Evolutionary conservation across 2,797 vertebrate genomes (phyloP), one percentile per base, ranked within the genome.

Genomic region (Holocentrus rufus): DNA sequence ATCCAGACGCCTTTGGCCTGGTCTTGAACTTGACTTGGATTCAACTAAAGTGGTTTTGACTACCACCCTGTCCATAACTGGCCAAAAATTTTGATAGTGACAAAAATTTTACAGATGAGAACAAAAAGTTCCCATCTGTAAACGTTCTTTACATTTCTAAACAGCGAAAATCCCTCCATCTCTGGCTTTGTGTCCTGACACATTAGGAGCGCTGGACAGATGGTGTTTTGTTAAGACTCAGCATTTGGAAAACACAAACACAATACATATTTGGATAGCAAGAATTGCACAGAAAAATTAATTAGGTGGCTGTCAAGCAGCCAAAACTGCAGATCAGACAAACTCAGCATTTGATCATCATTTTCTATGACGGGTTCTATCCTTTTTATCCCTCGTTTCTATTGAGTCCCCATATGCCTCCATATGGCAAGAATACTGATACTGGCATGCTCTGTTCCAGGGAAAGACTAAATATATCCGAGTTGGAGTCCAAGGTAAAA

Each of bases 211-310:
- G 67, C 46, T 72, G 65, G 72, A 72, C 78, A 81, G 76, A 80
- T 81, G 81, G 75, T 65, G 53, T 72, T 79, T 72, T 79, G 57
- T 77, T 70, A 23, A 42, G 23, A 71, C 25, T 27, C 25, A 42
- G 39, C 39, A 3, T 42, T 42, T 42, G 39, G 39, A 42, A 3
- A 42, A 42, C 39, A 64, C 8, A 49, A 22, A 27, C 11, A 61
- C 31, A 65, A 61, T 62, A 52, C 65, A 1, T 36, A 36, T 36
- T 36, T 36, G 34, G 17, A 70, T 77, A 67, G 64, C 17, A 53
- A 2, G 27, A 68, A 75, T 81, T 73, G 47, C 39, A 59, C 25
- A 65, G 66, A 27, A 63, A 67, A 69, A 69, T 59, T 75, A 61
- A 81, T 79, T 72, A 58, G 55, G 62, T 23, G 25, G 39, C 36